These are phyloP conservation scores for Melanerpes aurifrons DNA, from an alignment of 2,113 vertebrate species.

Conservation along the genomic window DNA sequence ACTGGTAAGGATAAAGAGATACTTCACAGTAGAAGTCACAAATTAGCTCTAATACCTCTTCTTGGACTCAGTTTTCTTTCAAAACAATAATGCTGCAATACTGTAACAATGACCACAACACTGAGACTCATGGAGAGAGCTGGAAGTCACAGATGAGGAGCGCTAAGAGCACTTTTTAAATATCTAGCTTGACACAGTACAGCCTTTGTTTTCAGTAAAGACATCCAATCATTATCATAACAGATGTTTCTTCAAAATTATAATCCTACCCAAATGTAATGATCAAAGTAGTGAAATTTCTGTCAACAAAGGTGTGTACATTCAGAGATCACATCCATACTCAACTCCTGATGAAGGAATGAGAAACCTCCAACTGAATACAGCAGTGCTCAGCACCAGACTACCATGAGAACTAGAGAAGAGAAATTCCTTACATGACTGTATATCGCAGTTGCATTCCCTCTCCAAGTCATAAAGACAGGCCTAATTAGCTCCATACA, in stretches of 20 bases:
- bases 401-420: neutral
- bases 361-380: neutral
- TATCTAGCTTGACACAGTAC: neutral
- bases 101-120: rapidly evolving
- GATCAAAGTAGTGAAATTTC: neutral
- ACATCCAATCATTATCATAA: neutral
- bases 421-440: rapidly evolving
- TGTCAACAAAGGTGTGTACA: neutral
- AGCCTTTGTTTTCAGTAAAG: neutral
- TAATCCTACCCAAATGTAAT: neutral
- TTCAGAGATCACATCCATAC: neutral
- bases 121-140: neutral
- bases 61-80: neutral
- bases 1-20: neutral
- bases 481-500: neutral
- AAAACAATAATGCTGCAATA: neutral
- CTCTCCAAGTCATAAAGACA: no score
- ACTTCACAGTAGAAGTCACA: neutral
- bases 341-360: neutral
- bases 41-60: neutral
- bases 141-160: neutral
- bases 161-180: neutral
- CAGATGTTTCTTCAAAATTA: neutral
- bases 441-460: neutral
- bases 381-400: neutral